A percentile compares a stretch with the other conserved stretches of the same genome.
Conservation (phyloP, 2,888 invertebrate genomes). For the Tenthredo amoena region DNA sequence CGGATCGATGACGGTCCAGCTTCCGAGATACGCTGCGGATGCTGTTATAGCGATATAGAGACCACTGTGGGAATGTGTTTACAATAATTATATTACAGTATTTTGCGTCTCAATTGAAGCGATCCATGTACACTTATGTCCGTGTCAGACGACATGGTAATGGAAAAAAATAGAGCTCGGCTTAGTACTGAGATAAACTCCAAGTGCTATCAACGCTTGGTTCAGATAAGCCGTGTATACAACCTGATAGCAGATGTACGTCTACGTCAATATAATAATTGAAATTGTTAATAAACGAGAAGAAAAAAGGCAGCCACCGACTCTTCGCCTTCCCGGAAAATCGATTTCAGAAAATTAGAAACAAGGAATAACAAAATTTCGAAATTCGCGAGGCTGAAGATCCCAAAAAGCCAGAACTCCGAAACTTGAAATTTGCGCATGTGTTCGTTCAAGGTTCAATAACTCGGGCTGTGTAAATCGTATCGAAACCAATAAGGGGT, state of each 20-base stretch:
- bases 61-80: background rate
- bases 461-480: too few species aligned
- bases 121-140: background rate
- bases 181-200: background rate
- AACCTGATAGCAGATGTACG: background rate
- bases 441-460: too few species aligned
- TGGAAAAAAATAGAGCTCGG: background rate
- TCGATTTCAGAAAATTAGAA: too few species aligned
- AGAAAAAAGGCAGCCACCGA: background rate
- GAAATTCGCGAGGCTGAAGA: too few species aligned
- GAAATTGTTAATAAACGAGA: background rate
- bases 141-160: background rate
- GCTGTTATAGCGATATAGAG: background rate
- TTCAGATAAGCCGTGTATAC: background rate
- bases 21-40: background rate
- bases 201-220: background rate
- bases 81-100: background rate
- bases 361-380: too few species aligned
- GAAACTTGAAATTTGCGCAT: too few species aligned
- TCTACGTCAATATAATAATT: background rate
- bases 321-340: too few species aligned
- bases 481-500: too few species aligned
- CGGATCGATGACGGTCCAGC: slow-evolving; percentile 28
- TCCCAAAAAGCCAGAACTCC: too few species aligned
- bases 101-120: background rate